phyloP scores from a whole-genome alignment of 2,888 invertebrate genomes.

The Orthosia incerta region DNA sequence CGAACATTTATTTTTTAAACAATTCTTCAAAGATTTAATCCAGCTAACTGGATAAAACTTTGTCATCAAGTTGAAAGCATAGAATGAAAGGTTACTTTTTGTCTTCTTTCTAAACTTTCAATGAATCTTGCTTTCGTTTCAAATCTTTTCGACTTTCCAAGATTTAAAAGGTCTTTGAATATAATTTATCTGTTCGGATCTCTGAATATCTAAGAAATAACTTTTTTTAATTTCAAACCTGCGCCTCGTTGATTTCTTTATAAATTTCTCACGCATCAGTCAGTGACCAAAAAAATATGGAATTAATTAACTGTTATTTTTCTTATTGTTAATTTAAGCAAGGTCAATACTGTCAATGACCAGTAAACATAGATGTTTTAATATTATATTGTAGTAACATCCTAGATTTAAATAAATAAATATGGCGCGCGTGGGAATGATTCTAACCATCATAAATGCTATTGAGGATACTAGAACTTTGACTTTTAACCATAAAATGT shows the following conservation, averaged over 20 bases:
- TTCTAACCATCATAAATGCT: neutral
- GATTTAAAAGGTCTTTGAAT: constrained; percentile 17
- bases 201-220: neutral
- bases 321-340: neutral
- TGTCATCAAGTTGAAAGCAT: neutral
- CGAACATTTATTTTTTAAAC: neutral
- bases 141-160: neutral
- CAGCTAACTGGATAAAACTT: constrained; percentile 17
- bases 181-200: neutral
- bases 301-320: constrained; percentile 13
- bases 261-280: neutral
- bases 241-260: neutral
- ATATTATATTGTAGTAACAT: constrained; percentile 23
- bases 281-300: neutral
- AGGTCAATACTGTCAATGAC: constrained; percentile 22
- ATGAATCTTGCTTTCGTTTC: constrained; percentile 1
- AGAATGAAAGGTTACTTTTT: constrained; percentile 7
- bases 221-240: neutral
- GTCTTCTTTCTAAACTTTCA: constrained; percentile 12
- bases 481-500: constrained; percentile 9
- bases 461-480: neutral
- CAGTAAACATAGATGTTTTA: constrained; percentile 8
- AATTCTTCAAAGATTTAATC: constrained; percentile 1
- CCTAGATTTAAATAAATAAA: constrained; percentile 10
- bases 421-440: constrained; percentile 13